phyloP scores from a whole-genome alignment of 2,888 invertebrate species.

The Clostera curtula region DNA sequence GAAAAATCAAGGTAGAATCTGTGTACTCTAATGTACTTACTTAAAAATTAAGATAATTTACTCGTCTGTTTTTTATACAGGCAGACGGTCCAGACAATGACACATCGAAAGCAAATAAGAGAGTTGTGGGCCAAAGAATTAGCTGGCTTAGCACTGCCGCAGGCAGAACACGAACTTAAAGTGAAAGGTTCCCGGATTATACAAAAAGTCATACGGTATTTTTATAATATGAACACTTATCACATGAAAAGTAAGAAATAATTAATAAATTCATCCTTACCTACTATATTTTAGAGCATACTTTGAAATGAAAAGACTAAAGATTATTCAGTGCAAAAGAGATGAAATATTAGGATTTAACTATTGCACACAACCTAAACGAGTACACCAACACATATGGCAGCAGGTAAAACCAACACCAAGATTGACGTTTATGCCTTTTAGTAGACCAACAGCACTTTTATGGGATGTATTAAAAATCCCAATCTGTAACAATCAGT shows the following conservation, averaged over 20 bases:
- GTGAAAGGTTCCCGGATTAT: constrained; percentile 39
- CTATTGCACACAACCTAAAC: constrained; percentile 19
- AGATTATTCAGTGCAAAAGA: constrained; percentile 26
- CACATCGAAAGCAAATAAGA: constrained; percentile 25
- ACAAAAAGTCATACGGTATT: constrained; percentile 40
- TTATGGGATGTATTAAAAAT: neutral
- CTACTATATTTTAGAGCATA: constrained; percentile 32
- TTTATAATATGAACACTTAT: neutral
- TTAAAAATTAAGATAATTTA: no score
- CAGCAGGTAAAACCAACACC: no score
- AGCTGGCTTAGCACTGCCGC: constrained; percentile 29
- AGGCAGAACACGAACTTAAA: constrained; percentile 31
- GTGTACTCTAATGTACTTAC: no score
- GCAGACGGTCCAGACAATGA: constrained; percentile 25
- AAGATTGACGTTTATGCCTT: no score
- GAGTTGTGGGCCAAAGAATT: constrained; percentile 44
- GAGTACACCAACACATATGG: constrained; percentile 13
- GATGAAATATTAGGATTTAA: constrained; percentile 38
- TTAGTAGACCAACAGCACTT: no score
- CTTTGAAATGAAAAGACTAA: constrained; percentile 43
- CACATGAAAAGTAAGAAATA: neutral
- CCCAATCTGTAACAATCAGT: no score
- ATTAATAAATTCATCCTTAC: neutral
- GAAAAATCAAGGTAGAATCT: constrained; percentile 42
- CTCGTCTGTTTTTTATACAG: constrained; percentile 29